These are phyloP conservation scores for Ptilorrhoa leucosticta DNA, from an alignment of 2,113 vertebrate species.

Conservation along the genomic window DNA sequence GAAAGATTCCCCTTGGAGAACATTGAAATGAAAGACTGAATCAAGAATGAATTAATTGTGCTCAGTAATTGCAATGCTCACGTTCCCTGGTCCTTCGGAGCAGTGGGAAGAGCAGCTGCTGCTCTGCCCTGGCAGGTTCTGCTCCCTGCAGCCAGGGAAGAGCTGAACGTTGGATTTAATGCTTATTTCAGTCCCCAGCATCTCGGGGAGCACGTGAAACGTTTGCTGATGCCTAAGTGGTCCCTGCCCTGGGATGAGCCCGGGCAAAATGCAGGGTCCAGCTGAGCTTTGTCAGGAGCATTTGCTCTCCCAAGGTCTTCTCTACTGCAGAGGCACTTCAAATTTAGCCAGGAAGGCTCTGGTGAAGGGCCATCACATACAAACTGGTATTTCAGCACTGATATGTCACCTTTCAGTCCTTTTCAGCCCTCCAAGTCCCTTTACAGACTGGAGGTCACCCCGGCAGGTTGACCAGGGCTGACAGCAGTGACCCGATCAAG, in stretches of 20 bases:
- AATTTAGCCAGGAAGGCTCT: background rate
- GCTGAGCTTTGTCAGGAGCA: background rate
- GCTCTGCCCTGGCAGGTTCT: background rate
- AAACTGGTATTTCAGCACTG: background rate
- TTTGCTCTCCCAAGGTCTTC: background rate
- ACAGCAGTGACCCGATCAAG: background rate
- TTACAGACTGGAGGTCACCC: background rate
- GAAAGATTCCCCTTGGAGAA: constrained; percentile 33
- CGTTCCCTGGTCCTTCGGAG: background rate
- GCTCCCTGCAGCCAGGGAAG: background rate
- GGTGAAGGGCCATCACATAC: background rate
- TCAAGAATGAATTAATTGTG: constrained; percentile 44
- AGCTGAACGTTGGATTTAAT: background rate
- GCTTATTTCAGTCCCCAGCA: background rate
- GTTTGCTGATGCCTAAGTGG: background rate
- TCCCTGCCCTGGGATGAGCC: background rate
- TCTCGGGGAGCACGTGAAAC: accelerated
- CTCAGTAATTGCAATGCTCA: constrained; percentile 8
- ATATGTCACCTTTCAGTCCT: background rate
- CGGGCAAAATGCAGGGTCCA: background rate
- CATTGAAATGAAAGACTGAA: constrained; percentile 29
- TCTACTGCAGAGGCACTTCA: background rate
- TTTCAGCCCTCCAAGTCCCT: background rate
- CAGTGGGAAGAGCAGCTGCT: background rate
- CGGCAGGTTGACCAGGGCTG: background rate